Percentiles rank a stretch among this genome's conserved stretches.
phyloP scores from a whole-genome alignment of 2,113 vertebrate species.

The Leptocoma aspasia region DNA sequence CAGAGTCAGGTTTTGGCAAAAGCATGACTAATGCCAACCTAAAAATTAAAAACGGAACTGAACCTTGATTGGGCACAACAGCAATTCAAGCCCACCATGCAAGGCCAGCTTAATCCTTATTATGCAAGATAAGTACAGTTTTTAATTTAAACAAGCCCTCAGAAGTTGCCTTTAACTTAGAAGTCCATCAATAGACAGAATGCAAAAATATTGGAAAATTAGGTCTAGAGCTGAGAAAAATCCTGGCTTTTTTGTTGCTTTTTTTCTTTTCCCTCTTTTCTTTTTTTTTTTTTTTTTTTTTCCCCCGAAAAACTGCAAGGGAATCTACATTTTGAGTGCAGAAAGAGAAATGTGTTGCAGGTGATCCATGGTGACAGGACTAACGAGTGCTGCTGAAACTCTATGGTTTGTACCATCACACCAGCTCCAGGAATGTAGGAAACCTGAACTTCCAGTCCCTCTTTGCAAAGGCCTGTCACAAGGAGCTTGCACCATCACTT shows the following conservation, averaged over 20 bases:
- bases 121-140: neutral
- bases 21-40: neutral
- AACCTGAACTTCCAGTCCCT: neutral
- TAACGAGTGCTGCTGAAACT: neutral
- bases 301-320: neutral
- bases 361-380: neutral
- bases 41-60: neutral
- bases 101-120: neutral
- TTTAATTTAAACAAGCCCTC: neutral
- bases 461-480: neutral
- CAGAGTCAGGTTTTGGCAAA: neutral
- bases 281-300: rapidly evolving
- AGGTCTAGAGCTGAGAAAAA: neutral
- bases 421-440: neutral
- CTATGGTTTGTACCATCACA: neutral
- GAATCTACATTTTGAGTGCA: neutral
- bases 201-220: neutral
- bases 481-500: neutral
- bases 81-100: neutral
- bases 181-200: neutral
- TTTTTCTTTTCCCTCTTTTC: neutral
- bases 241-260: neutral
- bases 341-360: neutral
- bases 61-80: neutral
- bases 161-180: neutral